Evolutionary conservation across 2,888 invertebrate species (phyloP).

Genomic region (Diachrysia chrysitis): DNA sequence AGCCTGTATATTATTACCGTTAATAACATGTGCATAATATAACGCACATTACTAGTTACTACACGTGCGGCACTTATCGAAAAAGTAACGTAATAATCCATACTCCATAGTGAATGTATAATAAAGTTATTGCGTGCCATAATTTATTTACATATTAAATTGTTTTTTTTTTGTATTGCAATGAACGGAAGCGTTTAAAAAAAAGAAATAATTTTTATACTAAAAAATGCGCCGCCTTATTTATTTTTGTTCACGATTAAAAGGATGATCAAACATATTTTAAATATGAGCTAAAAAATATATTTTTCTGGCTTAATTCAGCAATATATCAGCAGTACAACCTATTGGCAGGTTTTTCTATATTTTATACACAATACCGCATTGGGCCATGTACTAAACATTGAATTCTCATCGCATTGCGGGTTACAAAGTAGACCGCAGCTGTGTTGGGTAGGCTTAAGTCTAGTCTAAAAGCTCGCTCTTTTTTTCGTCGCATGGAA

Average conservation of each 20-base stretch:
- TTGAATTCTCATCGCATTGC: conserved; percentile 4
- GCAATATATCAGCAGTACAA: neutral
- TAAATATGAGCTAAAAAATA: neutral
- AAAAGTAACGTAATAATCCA: conserved; percentile 17
- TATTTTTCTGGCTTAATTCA: neutral
- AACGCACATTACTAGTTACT: neutral
- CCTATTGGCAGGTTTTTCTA: neutral
- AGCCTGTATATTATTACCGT: neutral
- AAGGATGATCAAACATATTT: too few species aligned
- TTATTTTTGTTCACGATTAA: too few species aligned
- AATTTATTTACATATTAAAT: conserved; percentile 6
- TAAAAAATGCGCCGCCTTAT: too few species aligned
- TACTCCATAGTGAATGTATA: neutral
- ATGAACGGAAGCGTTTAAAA: conserved; percentile 1
- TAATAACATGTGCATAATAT: conserved; percentile 13
- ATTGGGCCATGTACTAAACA: neutral
- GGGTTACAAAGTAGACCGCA: conserved; percentile 1
- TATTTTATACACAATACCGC: conserved; percentile 1
- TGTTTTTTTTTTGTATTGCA: neutral
- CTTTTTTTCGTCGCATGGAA: conserved; percentile 3
- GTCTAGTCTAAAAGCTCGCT: neutral
- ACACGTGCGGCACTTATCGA: conserved; percentile 30
- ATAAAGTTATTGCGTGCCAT: conserved; percentile 8
- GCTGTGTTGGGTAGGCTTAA: conserved; percentile 1
- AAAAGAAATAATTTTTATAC: too few species aligned